Conservation (phyloP, 2,113 vertebrate species). For the Phalacrocorax aristotelis region DNA sequence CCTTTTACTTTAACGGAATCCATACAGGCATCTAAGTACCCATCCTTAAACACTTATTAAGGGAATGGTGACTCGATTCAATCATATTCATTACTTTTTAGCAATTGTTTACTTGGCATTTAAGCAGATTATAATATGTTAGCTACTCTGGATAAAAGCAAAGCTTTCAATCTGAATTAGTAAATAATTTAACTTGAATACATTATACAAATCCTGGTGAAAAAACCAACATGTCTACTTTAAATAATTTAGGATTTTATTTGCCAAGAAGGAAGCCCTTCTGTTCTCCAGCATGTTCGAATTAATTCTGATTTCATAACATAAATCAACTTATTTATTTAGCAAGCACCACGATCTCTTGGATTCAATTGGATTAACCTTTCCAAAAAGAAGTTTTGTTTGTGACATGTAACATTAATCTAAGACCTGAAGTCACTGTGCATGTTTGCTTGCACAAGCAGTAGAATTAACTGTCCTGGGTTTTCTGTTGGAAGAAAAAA, state of each 20-base stretch:
- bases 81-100: not conserved
- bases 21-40: not conserved
- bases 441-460: not conserved
- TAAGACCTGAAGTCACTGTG: not conserved
- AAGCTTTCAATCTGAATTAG: not conserved
- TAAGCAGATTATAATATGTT: not conserved
- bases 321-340: conserved; percentile 34
- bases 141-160: not conserved
- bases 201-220: not conserved
- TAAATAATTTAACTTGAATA: conserved; percentile 24
- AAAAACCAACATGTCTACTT: not conserved
- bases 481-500: not conserved
- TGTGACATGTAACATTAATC: not conserved
- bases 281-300: conserved; percentile 27
- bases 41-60: not conserved
- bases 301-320: conserved; percentile 40
- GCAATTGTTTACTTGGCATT: not conserved
- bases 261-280: conserved; percentile 24
- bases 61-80: not conserved
- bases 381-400: conserved; percentile 13
- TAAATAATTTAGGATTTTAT: conserved; percentile 41
- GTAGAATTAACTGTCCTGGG: not conserved
- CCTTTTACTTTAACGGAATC: not conserved
- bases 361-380: conserved; percentile 3
- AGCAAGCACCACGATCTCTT: not conserved